phyloP scores from a whole-genome alignment of 2,797 vertebrate genomes.

The Hippopotamyrus pictus region DNA sequence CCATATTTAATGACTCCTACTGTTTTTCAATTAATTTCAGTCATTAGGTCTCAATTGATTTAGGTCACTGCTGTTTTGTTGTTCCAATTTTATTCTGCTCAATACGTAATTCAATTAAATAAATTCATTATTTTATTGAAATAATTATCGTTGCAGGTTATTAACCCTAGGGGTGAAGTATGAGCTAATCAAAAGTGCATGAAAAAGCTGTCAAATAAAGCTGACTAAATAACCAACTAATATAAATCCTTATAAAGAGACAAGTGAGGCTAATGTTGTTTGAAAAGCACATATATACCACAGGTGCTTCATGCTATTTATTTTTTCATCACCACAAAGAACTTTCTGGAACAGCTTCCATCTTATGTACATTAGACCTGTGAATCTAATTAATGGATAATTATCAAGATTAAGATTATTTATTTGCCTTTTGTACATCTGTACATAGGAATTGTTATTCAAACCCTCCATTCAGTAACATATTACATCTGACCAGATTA shows the following conservation, averaged over 20 bases:
- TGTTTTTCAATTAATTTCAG: conserved; percentile 5
- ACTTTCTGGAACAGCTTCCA: neutral
- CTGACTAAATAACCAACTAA: neutral
- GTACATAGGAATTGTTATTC: neutral
- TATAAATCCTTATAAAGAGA: neutral
- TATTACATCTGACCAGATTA: neutral
- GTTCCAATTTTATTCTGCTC: neutral
- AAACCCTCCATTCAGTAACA: neutral
- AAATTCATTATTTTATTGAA: neutral
- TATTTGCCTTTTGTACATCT: neutral
- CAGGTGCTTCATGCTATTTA: neutral
- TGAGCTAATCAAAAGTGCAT: neutral
- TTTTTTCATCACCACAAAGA: neutral
- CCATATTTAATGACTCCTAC: neutral
- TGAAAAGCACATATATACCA: neutral
- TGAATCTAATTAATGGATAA: neutral
- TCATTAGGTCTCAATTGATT: neutral
- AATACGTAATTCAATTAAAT: neutral
- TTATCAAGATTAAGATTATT: neutral
- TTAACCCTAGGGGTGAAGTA: neutral
- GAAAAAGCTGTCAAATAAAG: neutral
- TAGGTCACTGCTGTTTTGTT: neutral
- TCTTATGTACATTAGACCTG: neutral
- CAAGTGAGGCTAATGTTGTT: neutral
- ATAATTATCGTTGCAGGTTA: neutral